Evolutionary conservation across 1,140 invertebrate genomes (phyloP).

Genomic region (Neodiprion lecontei): DNA sequence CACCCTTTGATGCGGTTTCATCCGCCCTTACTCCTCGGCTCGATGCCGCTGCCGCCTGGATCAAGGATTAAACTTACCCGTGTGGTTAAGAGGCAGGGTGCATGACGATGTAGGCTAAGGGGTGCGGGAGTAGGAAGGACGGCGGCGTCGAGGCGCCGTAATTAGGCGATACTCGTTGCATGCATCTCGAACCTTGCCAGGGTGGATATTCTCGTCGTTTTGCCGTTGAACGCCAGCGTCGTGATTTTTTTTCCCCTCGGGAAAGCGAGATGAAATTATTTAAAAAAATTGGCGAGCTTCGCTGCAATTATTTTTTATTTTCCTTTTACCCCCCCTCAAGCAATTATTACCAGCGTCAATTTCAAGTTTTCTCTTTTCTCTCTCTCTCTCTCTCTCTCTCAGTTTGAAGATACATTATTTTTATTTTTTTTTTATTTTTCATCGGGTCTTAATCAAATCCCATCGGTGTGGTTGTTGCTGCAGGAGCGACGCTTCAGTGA

Average conservation of each 20-base stretch:
- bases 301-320: background rate
- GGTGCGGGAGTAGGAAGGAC: background rate
- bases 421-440: too few species aligned
- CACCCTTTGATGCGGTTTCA: too few species aligned
- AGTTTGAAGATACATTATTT: too few species aligned
- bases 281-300: slow-evolving; percentile 3
- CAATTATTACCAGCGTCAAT: slow-evolving; percentile 10
- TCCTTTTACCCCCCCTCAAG: background rate
- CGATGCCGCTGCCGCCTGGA: too few species aligned
- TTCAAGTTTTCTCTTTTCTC: background rate
- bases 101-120: background rate
- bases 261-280: too few species aligned
- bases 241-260: too few species aligned
- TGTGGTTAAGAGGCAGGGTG: background rate
- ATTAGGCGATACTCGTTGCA: background rate
- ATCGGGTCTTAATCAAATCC: too few species aligned
- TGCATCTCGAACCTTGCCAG: background rate
- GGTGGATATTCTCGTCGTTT: background rate
- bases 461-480: too few species aligned
- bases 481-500: too few species aligned
- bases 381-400: slow-evolving; percentile 14
- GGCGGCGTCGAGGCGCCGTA: background rate
- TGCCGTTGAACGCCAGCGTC: too few species aligned
- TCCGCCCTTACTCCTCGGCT: too few species aligned
- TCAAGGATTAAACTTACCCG: background rate